Evolutionary conservation across 2,888 invertebrate genomes (phyloP).

Genomic region (Geophilus truncorum): DNA sequence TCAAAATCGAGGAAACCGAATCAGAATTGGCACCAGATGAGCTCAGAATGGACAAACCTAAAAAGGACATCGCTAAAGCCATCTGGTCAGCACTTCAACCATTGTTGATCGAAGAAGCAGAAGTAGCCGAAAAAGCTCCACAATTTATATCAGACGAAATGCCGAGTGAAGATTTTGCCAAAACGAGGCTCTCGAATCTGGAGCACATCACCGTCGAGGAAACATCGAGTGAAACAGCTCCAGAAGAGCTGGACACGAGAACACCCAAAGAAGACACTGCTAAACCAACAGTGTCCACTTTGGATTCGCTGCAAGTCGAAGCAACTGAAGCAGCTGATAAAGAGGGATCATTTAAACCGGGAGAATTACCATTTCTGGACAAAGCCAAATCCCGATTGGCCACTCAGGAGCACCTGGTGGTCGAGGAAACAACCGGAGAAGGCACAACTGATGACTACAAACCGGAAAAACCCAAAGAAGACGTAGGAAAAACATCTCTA

Average conservation of each 20-base stretch:
- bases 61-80: conserved; percentile 24
- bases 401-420: conserved; percentile 35
- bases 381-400: conserved; percentile 31
- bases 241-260: conserved; percentile 42
- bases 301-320: not conserved
- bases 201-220: conserved; percentile 50
- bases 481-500: conserved; percentile 7
- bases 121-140: conserved; percentile 28
- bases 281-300: conserved; percentile 38
- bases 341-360: conserved; percentile 22
- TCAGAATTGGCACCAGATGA: conserved; percentile 46
- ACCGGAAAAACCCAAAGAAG: not conserved
- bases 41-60: conserved; percentile 28
- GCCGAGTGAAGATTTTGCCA: conserved; percentile 55
- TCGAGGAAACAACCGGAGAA: conserved; percentile 30
- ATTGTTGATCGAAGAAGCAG: conserved; percentile 34
- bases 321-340: not conserved
- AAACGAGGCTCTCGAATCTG: conserved; percentile 43
- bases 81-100: conserved; percentile 5
- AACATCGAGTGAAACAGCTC: conserved; percentile 48
- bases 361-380: conserved; percentile 29
- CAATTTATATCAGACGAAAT: conserved; percentile 35
- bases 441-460: conserved; percentile 29
- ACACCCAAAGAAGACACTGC: conserved; percentile 43
- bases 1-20: conserved; percentile 50